These are phyloP conservation scores for Glaucidium brasilianum DNA, from an alignment of 2,113 vertebrate genomes.

Conservation along the genomic window DNA sequence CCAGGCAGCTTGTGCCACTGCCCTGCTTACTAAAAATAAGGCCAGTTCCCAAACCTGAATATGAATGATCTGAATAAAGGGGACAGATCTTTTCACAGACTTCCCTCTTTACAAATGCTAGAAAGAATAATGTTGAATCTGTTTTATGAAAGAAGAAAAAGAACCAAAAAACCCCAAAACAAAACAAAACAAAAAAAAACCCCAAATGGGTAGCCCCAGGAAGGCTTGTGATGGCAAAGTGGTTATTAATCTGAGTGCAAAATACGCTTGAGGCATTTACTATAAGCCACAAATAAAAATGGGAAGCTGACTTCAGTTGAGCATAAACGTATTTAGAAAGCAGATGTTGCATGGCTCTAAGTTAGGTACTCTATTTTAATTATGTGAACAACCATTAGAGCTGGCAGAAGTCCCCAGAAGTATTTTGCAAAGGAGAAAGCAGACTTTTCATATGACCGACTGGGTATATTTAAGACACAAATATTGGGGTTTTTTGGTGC, in stretches of 20 bases:
- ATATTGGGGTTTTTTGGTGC: not conserved
- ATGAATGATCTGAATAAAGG: not conserved
- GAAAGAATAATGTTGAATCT: not conserved
- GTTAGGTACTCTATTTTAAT: not conserved
- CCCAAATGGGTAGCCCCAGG: not conserved
- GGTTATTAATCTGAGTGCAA: not conserved
- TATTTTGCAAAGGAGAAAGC: not conserved
- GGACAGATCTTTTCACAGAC: not conserved
- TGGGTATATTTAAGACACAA: not conserved
- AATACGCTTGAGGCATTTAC: not conserved
- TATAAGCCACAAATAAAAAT: not conserved
- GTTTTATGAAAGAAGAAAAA: not conserved
- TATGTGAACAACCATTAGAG: not conserved
- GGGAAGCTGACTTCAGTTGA: not conserved
- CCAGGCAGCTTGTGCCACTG: not conserved
- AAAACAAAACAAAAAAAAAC: not conserved
- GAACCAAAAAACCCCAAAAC: not conserved
- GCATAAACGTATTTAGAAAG: not conserved
- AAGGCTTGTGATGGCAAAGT: not conserved
- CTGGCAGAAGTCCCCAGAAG: not conserved
- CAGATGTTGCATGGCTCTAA: not conserved
- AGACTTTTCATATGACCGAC: not conserved
- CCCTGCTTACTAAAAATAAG: not conserved
- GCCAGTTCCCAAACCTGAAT: not conserved
- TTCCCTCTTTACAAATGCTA: not conserved